Percentiles rank a stretch among this genome's conserved stretches.
phyloP scores from a whole-genome alignment of 2,888 invertebrate species.

The Scaptomyza reducta region DNA sequence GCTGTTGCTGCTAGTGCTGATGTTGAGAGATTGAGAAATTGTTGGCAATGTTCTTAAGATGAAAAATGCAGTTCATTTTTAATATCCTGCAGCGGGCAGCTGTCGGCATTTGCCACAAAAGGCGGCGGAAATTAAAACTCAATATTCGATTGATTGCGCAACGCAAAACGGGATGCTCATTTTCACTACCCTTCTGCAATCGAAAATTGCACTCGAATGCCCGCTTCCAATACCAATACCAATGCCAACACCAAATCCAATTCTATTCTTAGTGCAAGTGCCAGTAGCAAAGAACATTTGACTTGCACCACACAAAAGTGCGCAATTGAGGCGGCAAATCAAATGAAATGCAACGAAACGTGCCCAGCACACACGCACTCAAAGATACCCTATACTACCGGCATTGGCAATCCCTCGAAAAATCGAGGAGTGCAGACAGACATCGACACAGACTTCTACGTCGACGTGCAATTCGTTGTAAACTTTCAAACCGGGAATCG shows the following conservation, averaged over 20 bases:
- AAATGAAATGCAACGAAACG: conserved; percentile 74
- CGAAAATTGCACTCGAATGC: conserved; percentile 4
- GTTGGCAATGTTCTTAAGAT: conserved; percentile 33
- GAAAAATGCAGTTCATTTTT: conserved; percentile 69
- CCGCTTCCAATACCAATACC: background rate
- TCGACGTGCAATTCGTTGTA: conserved; percentile 57
- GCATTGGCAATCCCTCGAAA: too few species aligned
- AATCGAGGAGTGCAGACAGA: conserved; percentile 6
- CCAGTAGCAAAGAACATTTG: conserved; percentile 59
- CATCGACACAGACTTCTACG: conserved; percentile 24
- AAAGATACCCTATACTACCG: conserved; percentile 17
- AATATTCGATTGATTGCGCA: conserved; percentile 74
- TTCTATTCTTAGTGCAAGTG: conserved; percentile 23
- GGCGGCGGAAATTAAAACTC: conserved; percentile 76
- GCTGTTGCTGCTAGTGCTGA: conserved; percentile 9
- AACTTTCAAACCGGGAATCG: conserved; percentile 65
- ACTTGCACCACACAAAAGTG: conserved; percentile 74
- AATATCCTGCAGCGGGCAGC: conserved; percentile 73
- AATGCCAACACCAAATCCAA: conserved; percentile 1
- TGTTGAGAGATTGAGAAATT: conserved; percentile 21
- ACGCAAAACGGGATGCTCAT: conserved; percentile 2
- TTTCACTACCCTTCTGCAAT: background rate
- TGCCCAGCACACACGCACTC: conserved; percentile 56
- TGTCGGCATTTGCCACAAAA: conserved; percentile 61
- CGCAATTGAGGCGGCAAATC: conserved; percentile 78